Evolutionary conservation across 2,888 invertebrate species (phyloP).

Genomic region (Lasioglossum oenotherae): DNA sequence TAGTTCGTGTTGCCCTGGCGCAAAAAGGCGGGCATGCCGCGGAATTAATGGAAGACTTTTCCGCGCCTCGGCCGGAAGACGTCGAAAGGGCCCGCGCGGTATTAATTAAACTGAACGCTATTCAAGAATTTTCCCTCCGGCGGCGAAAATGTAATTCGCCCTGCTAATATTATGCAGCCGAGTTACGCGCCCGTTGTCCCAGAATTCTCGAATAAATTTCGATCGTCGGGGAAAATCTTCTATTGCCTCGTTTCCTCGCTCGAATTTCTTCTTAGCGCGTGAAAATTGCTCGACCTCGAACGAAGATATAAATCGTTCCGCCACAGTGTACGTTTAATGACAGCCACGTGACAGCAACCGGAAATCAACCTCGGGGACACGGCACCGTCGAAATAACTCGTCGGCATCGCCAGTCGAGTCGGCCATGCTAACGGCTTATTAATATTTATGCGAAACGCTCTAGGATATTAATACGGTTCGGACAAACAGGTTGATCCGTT

Average conservation of each 20-base stretch:
- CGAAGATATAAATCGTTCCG: not conserved
- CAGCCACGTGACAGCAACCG: not conserved
- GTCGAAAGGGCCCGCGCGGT: not conserved
- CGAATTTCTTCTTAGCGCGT: not conserved
- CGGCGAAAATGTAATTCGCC: not conserved
- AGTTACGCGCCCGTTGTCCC: not conserved
- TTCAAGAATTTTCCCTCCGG: not conserved
- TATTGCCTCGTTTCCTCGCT: not conserved
- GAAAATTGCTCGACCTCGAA: not conserved
- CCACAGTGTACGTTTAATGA: not conserved
- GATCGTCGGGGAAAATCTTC: not conserved
- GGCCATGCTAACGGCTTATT: slow-evolving; percentile 42
- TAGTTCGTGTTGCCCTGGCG: slow-evolving; percentile 24
- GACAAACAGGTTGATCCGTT: slow-evolving; percentile 55
- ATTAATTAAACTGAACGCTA: slow-evolving; percentile 29
- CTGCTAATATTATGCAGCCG: slow-evolving; percentile 1
- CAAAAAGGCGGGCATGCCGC: slow-evolving; percentile 41
- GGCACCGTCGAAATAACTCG: slow-evolving; percentile 30
- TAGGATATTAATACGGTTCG: slow-evolving; percentile 53
- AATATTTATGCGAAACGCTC: slow-evolving; percentile 48
- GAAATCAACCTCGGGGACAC: slow-evolving; percentile 5
- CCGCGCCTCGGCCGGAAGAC: not conserved
- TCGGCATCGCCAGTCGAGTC: not conserved
- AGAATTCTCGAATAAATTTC: slow-evolving; percentile 10
- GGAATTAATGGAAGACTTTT: slow-evolving; percentile 44